Conservation (phyloP, 2,797 vertebrate genomes). For the Tamandua tetradactyla region DNA sequence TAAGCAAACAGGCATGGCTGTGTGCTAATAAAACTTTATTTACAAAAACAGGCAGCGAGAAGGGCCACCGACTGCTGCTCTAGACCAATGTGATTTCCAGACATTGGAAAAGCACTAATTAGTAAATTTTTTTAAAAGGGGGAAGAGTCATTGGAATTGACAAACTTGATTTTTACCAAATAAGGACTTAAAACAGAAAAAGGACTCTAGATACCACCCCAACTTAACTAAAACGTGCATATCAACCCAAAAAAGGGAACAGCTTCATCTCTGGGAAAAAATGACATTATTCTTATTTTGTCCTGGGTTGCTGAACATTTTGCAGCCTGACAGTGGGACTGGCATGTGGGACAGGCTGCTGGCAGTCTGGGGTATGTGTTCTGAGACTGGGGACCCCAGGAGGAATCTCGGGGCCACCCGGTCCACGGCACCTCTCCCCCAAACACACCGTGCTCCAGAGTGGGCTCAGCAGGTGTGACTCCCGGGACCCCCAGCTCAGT, state of each 20-base stretch:
- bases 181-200: neutral
- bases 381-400: neutral
- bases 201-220: accelerated
- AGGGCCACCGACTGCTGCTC: no score
- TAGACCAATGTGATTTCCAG: no score
- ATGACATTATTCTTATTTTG: accelerated
- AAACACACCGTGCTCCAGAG: neutral
- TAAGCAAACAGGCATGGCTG: accelerated
- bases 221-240: neutral
- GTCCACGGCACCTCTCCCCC: accelerated
- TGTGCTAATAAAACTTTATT: no score
- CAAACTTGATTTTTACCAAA: neutral
- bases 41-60: neutral
- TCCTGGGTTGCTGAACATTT: neutral
- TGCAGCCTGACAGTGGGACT: accelerated
- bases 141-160: neutral
- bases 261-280: neutral
- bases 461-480: accelerated
- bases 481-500: accelerated
- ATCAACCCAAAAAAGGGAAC: no score
- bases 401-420: no score
- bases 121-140: neutral
- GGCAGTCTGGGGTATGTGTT: accelerated
- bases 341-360: neutral
- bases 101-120: neutral